These are phyloP conservation scores for Hemichromis elongatus DNA, from an alignment of 2,113 vertebrate species.

Conservation along the genomic window DNA sequence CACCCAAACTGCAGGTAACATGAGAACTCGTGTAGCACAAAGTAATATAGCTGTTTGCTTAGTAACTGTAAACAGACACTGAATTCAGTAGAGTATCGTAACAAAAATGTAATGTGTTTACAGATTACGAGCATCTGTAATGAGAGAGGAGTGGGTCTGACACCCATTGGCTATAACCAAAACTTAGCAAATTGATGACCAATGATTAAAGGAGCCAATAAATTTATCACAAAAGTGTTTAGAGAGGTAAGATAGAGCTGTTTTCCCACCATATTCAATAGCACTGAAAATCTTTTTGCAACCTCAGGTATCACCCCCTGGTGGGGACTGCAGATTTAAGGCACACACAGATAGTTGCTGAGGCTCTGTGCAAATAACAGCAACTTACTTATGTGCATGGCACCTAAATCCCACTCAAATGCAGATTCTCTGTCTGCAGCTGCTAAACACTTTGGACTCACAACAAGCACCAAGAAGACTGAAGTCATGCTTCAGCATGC, in stretches of 20 bases:
- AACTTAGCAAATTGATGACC: neutral
- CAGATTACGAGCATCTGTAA: neutral
- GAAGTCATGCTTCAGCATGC: neutral
- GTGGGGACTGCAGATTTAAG: neutral
- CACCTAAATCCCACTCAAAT: neutral
- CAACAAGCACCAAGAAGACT: neutral
- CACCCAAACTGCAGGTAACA: neutral
- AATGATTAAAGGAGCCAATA: rapidly evolving
- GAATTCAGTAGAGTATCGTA: neutral
- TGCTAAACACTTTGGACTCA: neutral
- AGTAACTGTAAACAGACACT: rapidly evolving
- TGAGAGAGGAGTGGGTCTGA: neutral
- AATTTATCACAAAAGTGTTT: neutral
- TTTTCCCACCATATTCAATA: neutral
- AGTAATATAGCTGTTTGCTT: neutral
- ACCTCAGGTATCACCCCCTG: neutral
- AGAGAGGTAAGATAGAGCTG: neutral
- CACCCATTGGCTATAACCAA: neutral
- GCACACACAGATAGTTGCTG: neutral
- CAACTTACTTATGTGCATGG: neutral
- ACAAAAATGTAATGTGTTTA: neutral
- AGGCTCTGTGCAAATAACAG: too few relatives aligned
- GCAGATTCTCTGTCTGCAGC: neutral
- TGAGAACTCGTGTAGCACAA: neutral
- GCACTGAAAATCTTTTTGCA: neutral